Evolutionary conservation across 2,888 invertebrate species (phyloP).

Genomic region (Phlogophora meticulosa): DNA sequence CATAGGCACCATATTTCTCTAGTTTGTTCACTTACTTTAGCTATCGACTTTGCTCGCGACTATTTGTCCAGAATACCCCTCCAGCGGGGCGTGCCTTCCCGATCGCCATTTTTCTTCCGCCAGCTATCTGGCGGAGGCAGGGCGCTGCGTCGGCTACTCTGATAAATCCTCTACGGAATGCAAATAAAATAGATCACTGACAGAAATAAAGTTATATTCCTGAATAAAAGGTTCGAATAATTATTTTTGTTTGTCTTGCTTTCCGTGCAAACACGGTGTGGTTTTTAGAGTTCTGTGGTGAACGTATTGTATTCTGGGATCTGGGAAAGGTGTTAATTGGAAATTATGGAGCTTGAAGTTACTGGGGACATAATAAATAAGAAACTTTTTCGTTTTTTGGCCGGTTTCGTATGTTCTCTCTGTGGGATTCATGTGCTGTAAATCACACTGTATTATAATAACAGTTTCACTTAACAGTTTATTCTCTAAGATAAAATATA

Average conservation of each 20-base stretch:
- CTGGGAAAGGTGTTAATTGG: slow-evolving; percentile 50
- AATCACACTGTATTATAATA: slow-evolving; percentile 9
- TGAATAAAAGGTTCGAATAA: slow-evolving; percentile 56
- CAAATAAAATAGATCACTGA: slow-evolving; percentile 70
- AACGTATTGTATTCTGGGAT: slow-evolving; percentile 27
- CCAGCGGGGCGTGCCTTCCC: slow-evolving; percentile 67
- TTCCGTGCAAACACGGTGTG: slow-evolving; percentile 2
- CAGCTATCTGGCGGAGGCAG: slow-evolving; percentile 75
- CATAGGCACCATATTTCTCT: slow-evolving; percentile 10
- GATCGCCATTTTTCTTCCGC: slow-evolving; percentile 78
- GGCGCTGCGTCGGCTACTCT: slow-evolving; percentile 76
- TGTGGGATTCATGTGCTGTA: slow-evolving; percentile 21
- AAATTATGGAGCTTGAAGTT: slow-evolving; percentile 56
- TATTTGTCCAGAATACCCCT: slow-evolving; percentile 63
- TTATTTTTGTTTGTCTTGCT: slow-evolving; percentile 40
- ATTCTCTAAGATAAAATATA: neutral
- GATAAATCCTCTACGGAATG: slow-evolving; percentile 78
- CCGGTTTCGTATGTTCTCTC: slow-evolving; percentile 23
- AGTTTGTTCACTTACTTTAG: slow-evolving; percentile 31
- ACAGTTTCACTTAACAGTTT: neutral
- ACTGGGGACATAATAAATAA: slow-evolving; percentile 44
- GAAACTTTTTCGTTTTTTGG: slow-evolving; percentile 48
- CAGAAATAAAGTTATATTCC: slow-evolving; percentile 57
- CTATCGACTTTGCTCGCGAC: slow-evolving; percentile 33
- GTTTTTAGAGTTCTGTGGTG: slow-evolving; percentile 18